These are phyloP conservation scores for Apis florea DNA, from an alignment of 1,140 invertebrate genomes.

Conservation along the genomic window DNA sequence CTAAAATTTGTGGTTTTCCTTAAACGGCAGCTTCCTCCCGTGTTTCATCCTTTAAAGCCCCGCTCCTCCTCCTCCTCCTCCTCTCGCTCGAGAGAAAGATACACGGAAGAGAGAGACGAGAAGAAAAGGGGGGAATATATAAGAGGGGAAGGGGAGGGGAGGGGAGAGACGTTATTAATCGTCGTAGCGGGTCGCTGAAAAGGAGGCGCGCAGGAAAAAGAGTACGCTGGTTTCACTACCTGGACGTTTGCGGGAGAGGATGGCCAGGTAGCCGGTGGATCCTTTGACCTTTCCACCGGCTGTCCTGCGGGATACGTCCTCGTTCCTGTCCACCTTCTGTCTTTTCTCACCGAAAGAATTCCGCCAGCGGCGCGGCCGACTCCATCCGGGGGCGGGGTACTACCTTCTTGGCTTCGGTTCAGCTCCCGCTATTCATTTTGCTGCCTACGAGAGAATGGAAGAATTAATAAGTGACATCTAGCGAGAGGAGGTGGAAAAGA, in stretches of 20 bases:
- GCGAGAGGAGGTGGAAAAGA: slow-evolving; percentile 62
- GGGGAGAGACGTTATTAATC: slow-evolving; percentile 54
- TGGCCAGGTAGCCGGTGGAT: slow-evolving; percentile 75
- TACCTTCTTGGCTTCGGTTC: not conserved
- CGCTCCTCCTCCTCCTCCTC: slow-evolving; percentile 46
- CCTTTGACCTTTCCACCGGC: slow-evolving; percentile 75
- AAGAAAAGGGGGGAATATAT: not conserved
- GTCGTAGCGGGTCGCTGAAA: slow-evolving; percentile 54
- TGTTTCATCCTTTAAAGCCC: slow-evolving; percentile 43
- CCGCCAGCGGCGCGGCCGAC: slow-evolving; percentile 53
- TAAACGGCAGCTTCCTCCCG: slow-evolving; percentile 56
- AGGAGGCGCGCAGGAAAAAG: slow-evolving; percentile 27
- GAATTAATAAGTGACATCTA: slow-evolving; percentile 81
- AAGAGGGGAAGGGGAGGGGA: not conserved
- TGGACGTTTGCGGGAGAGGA: slow-evolving; percentile 18
- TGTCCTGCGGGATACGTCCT: slow-evolving; percentile 66
- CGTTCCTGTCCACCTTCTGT: slow-evolving; percentile 64
- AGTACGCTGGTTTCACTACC: too few species aligned
- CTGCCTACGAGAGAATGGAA: slow-evolving; percentile 68
- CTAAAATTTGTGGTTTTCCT: slow-evolving; percentile 57
- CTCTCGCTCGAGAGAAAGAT: not conserved
- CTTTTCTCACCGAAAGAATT: slow-evolving; percentile 69
- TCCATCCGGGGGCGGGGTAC: slow-evolving; percentile 53
- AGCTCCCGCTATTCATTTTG: slow-evolving; percentile 72
- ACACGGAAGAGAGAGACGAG: not conserved